Evolutionary conservation across 2,797 vertebrate species (phyloP), one percentile per base, ranked within the genome.

Genomic region (Parauchenoglanis ngamensis): DNA sequence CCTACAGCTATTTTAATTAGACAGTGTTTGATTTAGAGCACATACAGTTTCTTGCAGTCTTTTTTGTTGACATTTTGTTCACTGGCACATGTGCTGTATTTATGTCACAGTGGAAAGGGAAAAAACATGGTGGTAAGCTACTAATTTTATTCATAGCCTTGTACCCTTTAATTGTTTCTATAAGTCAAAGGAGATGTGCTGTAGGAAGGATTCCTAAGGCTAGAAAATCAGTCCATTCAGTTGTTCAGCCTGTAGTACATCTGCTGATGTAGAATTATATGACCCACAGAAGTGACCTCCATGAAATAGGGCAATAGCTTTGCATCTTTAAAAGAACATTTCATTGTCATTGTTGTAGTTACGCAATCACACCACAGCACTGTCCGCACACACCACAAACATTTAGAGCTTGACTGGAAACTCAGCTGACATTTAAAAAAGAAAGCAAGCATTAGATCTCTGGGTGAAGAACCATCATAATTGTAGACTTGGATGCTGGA

Each of bases 61-160:
- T 28, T 3, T 40, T 54, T 77, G 8, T 2, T 54, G 23, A 17
- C 12, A 11, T 6, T 59, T 46, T n/a, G 17, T 13, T 46, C 44
- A 72, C 70, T 23, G 40, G 70, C 44, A 49, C n/a, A 5, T 31
- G 17, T 31, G 52, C 13, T 56, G 6, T 59, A 23, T 59, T 80
- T 80, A 80, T 80, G 77, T 59, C 77, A 25, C 31, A 44, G 21
- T 40, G 59, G 78, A 59, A 59, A 57, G 21, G 2, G 56, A 80
- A 59, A 40, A 40, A 40, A 40, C 77, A 59, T 31, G 52, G 17
- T 78, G 28, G 76, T 31, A 77, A 78, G 56, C 56, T 44, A 56
- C 23, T 63, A 61, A 81, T 81, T 61, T 80, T 63, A 81, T 81
- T 81, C 78, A 78, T 78, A 78, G 57, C 23, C 78, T 63, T 81